Evolutionary conservation across 1,140 invertebrate species (phyloP).

Genomic region (Drosophila melanica): DNA sequence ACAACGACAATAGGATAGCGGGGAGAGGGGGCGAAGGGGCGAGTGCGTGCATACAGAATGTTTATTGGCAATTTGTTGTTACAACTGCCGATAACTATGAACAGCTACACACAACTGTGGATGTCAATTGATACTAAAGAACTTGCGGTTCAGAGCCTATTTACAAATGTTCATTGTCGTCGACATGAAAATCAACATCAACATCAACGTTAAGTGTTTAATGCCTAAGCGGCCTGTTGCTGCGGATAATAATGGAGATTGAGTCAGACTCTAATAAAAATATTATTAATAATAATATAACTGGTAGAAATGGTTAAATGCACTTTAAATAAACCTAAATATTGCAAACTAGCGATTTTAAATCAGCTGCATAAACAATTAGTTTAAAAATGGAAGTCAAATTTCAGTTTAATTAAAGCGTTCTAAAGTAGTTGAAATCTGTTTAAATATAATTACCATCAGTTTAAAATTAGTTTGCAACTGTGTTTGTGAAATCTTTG

Average conservation of each 20-base stretch:
- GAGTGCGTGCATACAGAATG: constrained; percentile 1
- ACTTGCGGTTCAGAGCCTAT: constrained; percentile 30
- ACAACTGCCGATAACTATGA: constrained; percentile 39
- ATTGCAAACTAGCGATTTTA: no score
- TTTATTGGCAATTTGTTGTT: constrained; percentile 69
- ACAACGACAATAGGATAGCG: constrained; percentile 27
- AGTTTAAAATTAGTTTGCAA: no score
- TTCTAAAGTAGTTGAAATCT: no score
- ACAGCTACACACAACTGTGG: constrained; percentile 28
- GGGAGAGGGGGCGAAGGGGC: neutral
- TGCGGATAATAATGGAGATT: constrained; percentile 9
- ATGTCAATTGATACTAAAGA: constrained; percentile 51
- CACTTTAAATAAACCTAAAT: no score
- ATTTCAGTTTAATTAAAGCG: no score
- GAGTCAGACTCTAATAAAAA: constrained; percentile 16
- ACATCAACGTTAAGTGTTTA: neutral
- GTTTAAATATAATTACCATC: no score
- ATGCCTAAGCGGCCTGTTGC: neutral
- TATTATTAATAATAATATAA: neutral
- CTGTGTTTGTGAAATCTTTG: no score
- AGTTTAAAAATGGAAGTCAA: no score
- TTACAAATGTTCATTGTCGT: constrained; percentile 14
- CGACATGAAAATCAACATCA: neutral
- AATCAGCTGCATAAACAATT: no score
- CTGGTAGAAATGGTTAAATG: no score